phyloP scores from a whole-genome alignment of 2,888 invertebrate genomes.

The Zhuqinia jingwanae region DNA sequence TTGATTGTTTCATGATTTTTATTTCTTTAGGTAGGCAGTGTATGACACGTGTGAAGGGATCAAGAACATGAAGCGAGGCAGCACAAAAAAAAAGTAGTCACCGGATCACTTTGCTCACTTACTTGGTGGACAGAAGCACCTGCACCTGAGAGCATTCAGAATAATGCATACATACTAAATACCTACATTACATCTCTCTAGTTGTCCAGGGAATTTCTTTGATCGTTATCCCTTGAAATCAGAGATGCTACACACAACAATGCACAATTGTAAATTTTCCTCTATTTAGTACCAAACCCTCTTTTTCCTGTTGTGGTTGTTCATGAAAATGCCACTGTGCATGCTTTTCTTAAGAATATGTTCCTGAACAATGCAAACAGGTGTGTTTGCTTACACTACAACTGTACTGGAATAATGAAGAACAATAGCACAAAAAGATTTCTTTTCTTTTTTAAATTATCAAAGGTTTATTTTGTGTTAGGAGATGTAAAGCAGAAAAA shows the following conservation, averaged over 20 bases:
- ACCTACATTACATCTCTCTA: too few relatives aligned
- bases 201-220: too few relatives aligned
- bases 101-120: background rate
- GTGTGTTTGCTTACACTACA: background rate
- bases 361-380: background rate
- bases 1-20: constrained; percentile 31
- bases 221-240: too few relatives aligned
- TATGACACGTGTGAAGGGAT: constrained; percentile 20
- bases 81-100: background rate
- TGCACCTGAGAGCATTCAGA: constrained; percentile 1
- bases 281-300: too few relatives aligned
- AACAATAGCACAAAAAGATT: constrained; percentile 15
- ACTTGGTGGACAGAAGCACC: too few relatives aligned
- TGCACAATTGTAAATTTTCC: too few relatives aligned
- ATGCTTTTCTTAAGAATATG: background rate
- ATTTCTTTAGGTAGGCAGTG: background rate
- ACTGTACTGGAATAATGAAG: background rate
- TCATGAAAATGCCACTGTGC: background rate
- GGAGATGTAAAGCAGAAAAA: too few relatives aligned
- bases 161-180: too few relatives aligned
- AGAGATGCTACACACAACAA: too few relatives aligned
- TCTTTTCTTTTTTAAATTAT: background rate
- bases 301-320: too few relatives aligned
- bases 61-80: background rate
- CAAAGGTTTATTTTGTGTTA: too few relatives aligned